Evolutionary conservation across 2,113 vertebrate species (phyloP), one percentile per base, ranked within the genome.

Genomic region (Perca flavescens): DNA sequence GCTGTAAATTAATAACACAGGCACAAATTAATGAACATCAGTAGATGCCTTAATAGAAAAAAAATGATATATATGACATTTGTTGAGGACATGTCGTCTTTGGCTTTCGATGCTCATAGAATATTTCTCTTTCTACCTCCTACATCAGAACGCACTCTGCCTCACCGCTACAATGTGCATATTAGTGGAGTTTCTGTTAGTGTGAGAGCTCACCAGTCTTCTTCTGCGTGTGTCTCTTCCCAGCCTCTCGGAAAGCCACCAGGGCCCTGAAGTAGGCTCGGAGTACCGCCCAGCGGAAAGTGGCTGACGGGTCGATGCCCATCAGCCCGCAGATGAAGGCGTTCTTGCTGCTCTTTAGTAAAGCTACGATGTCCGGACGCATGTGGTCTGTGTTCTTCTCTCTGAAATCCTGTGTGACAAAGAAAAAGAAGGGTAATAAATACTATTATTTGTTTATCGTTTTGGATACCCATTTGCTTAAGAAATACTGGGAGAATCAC

Each of bases 351-450:
- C 99, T 99, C 88, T 97, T 96, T 54, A 99, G 94, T 9, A 99
- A 94, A 31, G 97, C 97, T 0, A 99, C 98, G 17, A 99, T 98
- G 91, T 99, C 99, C 0, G 98, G 97, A 0, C 99, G 95, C 99
- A 99, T 99, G 87, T 99, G 99, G 82, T 99, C 99, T 0, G 98
- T 99, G 93, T 99, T 99, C 94, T 99, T 99, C 95, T 99, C 98
- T 53, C 99, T 96, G 89, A 99, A 99, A 91, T 99, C 99, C 99
- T 99, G 84, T 8, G 52, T 12, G 16, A 67, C 21, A 70, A 4
- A 74, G 6, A 75, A 0, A 40, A 1, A 21, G 0, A 65, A 53
- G 31, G n/a, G 19, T 28, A 56, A 17, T 36, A 4, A 31, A 4
- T 12, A 6, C 5, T 19, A 34, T 28, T 57, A 13, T 25, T 28